phyloP scores from a whole-genome alignment of 2,888 invertebrate species.

The Erpobdella octoculata region DNA sequence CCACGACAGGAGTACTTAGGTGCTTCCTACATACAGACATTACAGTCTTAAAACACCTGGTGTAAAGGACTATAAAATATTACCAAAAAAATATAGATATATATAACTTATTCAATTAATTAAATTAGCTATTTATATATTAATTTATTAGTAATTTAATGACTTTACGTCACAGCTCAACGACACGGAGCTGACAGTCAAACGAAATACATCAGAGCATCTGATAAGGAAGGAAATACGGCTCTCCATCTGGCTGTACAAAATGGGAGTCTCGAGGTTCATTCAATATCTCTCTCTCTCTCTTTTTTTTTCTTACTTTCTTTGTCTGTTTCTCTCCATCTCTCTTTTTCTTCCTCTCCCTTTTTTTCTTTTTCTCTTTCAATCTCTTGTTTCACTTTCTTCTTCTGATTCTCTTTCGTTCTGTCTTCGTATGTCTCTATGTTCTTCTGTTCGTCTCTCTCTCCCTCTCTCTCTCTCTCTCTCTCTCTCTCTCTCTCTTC shows the following conservation, averaged over 20 bases:
- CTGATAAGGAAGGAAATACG: constrained; percentile 39
- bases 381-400: background rate
- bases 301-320: background rate
- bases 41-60: too few relatives aligned
- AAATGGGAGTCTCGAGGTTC: constrained; percentile 37
- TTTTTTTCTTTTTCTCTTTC: background rate
- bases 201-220: constrained; percentile 29
- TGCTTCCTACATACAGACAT: too few relatives aligned
- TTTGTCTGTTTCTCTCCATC: background rate
- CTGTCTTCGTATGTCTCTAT: constrained; percentile 8
- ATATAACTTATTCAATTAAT: too few relatives aligned
- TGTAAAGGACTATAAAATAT: too few relatives aligned
- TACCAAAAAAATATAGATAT: too few relatives aligned
- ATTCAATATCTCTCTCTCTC: background rate
- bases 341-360: background rate
- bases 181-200: constrained; percentile 30
- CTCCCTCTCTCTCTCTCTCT: background rate
- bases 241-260: constrained; percentile 39
- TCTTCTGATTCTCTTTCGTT: too few relatives aligned
- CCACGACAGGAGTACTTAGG: too few relatives aligned
- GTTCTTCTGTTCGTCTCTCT: constrained; percentile 5
- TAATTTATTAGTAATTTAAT: background rate
- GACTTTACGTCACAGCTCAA: constrained; percentile 26
- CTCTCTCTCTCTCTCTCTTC: background rate
- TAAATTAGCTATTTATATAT: background rate